phyloP scores from a whole-genome alignment of 2,797 vertebrate genomes.

The Steatocranus sp. region DNA sequence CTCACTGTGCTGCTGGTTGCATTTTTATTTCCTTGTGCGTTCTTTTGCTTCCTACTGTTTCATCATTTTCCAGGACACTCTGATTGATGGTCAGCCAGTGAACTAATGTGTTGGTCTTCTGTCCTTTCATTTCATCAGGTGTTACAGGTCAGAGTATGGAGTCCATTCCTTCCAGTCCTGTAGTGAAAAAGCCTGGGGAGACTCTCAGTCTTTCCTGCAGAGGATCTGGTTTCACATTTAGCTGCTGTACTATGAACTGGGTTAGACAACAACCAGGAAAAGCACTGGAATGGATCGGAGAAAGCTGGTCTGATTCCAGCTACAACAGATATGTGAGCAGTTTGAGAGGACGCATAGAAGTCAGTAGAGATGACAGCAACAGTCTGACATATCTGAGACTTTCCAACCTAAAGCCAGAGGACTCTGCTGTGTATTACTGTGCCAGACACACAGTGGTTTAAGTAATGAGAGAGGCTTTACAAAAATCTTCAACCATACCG shows the following conservation, averaged over 20 bases:
- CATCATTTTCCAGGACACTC: neutral
- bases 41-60: neutral
- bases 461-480: accelerated
- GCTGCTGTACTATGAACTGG: accelerated
- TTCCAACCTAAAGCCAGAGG: neutral
- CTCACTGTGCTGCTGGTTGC: neutral
- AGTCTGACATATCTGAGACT: neutral
- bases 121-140: neutral
- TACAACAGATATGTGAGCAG: neutral
- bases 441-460: neutral
- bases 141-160: neutral
- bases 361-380: neutral
- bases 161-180: neutral
- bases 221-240: neutral
- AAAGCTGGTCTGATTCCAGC: accelerated
- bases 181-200: neutral
- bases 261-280: neutral
- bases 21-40: neutral
- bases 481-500: accelerated
- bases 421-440: constrained; percentile 6
- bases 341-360: neutral
- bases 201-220: neutral
- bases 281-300: neutral
- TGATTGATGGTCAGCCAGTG: neutral
- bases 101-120: neutral